Conservation (phyloP, 2,888 invertebrate genomes). For the Tetramorium bicarinatum region DNA sequence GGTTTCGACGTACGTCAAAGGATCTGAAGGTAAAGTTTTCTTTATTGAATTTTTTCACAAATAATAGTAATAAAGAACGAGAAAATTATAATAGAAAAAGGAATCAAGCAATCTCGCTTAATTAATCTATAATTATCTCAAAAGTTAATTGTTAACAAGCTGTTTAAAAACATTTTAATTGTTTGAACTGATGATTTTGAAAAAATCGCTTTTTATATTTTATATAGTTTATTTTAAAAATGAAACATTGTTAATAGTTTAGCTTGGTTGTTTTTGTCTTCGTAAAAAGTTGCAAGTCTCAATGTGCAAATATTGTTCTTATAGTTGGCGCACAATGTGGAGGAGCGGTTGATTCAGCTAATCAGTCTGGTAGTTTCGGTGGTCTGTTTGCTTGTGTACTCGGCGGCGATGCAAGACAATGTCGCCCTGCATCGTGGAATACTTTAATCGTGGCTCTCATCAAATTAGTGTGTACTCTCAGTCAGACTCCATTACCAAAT, state of each 20-base stretch:
- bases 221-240: background rate
- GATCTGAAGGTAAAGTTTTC: slow-evolving; percentile 78
- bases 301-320: background rate
- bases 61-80: background rate
- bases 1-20: slow-evolving; percentile 83
- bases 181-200: no score
- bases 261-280: background rate
- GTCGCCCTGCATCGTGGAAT: slow-evolving; percentile 91
- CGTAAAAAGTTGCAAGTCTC: background rate
- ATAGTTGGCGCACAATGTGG: slow-evolving; percentile 84
- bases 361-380: slow-evolving; percentile 89
- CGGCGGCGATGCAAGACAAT: slow-evolving; percentile 89
- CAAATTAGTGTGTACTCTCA: slow-evolving; percentile 89
- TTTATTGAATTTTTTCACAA: background rate
- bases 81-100: background rate
- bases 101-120: background rate
- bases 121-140: background rate
- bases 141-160: background rate
- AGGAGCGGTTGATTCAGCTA: slow-evolving; percentile 85
- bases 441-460: slow-evolving; percentile 91
- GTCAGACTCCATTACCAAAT: slow-evolving; percentile 89
- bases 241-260: background rate
- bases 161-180: no score
- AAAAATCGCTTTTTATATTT: background rate
- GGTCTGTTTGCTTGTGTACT: slow-evolving; percentile 92